A percentile compares a stretch with the other conserved stretches of the same genome.
Conservation (phyloP, 2,797 vertebrate genomes). For the Champsocephalus gunnari region DNA sequence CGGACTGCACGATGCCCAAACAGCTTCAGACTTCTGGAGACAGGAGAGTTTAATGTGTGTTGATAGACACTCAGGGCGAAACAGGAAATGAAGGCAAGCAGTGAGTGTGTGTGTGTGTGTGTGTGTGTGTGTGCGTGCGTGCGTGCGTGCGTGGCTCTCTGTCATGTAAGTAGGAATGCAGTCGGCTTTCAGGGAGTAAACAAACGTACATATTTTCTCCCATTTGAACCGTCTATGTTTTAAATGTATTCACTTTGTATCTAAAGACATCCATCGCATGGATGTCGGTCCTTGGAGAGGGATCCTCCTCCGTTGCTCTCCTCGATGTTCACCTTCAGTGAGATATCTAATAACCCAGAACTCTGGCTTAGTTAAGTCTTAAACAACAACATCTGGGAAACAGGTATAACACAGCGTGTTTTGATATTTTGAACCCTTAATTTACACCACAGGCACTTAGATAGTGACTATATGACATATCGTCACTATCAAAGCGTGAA, state of each 20-base stretch:
- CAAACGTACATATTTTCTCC: too few species aligned
- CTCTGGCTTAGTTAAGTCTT: neutral
- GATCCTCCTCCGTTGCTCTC: too few species aligned
- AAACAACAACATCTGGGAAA: too few species aligned
- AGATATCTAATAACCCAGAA: slow-evolving; percentile 7
- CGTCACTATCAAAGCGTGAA: neutral
- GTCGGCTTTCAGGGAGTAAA: neutral
- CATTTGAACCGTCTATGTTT: too few species aligned
- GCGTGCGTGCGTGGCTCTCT: slow-evolving; percentile 29
- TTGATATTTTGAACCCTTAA: neutral
- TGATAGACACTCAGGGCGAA: slow-evolving; percentile 50
- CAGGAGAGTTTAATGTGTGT: slow-evolving; percentile 52
- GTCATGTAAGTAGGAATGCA: slow-evolving; percentile 17
- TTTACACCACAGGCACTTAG: neutral
- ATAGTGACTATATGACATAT: too few species aligned
- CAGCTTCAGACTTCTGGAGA: slow-evolving; percentile 6
- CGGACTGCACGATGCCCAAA: slow-evolving; percentile 34
- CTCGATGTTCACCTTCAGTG: neutral
- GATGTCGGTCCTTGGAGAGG: too few species aligned
- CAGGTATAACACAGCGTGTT: too few species aligned
- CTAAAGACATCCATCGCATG: too few species aligned
- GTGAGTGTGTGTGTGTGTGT: neutral
- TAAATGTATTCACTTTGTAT: too few species aligned
- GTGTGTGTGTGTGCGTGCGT: too few species aligned
- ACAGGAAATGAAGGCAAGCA: slow-evolving; percentile 21